Conservation (phyloP, 2,888 invertebrate species). For the Drosophila quinaria region DNA sequence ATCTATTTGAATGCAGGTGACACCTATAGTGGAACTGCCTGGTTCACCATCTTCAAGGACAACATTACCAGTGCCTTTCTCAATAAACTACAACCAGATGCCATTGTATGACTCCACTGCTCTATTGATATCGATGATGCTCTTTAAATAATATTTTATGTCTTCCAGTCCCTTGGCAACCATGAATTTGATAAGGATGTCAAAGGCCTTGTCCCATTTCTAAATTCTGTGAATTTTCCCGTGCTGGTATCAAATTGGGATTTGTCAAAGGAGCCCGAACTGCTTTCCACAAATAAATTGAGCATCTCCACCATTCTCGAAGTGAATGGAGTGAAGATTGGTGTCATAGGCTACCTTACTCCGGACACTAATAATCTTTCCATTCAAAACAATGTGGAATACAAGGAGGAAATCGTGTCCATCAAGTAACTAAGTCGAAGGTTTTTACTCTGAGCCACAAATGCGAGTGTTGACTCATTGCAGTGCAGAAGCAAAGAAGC, state of each 20-base stretch:
- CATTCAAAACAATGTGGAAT: constrained; percentile 86
- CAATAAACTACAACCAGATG: constrained; percentile 93
- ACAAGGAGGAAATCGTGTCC: constrained; percentile 89
- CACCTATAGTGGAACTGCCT: constrained; percentile 95
- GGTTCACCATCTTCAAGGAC: constrained; percentile 94
- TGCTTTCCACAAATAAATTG: constrained; percentile 86
- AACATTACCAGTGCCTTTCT: constrained; percentile 92
- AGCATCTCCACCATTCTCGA: constrained; percentile 89
- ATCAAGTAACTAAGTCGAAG: constrained; percentile 85
- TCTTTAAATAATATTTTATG: neutral
- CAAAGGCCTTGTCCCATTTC: constrained; percentile 90
- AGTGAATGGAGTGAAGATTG: constrained; percentile 89
- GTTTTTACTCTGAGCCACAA: neutral
- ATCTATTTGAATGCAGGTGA: constrained; percentile 96
- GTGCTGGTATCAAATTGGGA: constrained; percentile 92
- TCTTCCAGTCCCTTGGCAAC: constrained; percentile 92
- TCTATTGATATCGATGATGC: neutral
- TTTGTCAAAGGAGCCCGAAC: constrained; percentile 88
- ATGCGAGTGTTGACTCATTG: neutral
- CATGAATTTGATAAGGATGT: constrained; percentile 96
- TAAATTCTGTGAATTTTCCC: constrained; percentile 90
- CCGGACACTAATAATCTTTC: constrained; percentile 89
- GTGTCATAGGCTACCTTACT: constrained; percentile 95
- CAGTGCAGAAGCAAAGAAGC: constrained; percentile 88
- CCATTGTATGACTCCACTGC: constrained; percentile 88